Evolutionary conservation across 23 tunicate genomes (phyloP), one percentile per base, ranked within the genome.

Genomic region (Phallusia fumigata): DNA sequence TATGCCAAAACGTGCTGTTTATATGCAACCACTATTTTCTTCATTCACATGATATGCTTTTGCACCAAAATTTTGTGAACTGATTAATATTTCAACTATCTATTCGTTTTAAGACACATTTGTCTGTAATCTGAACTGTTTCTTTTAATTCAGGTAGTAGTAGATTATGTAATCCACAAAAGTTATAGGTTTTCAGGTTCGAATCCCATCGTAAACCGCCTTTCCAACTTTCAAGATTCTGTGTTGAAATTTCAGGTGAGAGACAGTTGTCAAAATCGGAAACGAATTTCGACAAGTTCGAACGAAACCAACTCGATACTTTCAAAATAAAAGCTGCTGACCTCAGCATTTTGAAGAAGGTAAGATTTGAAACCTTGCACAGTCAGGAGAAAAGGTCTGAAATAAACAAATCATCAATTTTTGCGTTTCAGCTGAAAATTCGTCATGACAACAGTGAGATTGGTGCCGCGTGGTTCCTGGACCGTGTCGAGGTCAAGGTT

Each of bases 401-500:
- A n/a, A n/a, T n/a, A n/a, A n/a, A n/a, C n/a, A n/a, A n/a, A n/a
- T n/a, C n/a, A n/a, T n/a, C n/a, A n/a, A n/a, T n/a, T n/a, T n/a
- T n/a, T n/a, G n/a, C n/a, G 2, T 75, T 49, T 15, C 76, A 91
- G 93, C 35, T 96, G 64, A 96, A 90, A 72, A 96, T 96, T 79
- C 99, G 99, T 79, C 97, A 90, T 80, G 96, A 91, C 81, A 90
- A 96, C 86, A 82, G 91, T 75, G 86, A 36, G 49, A 24, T 87
- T 12, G 96, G 96, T 0, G 83, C 94, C 26, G 91, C 91, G 13
- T 96, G 99, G 99, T 96, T 87, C 80, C 75, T 96, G 34, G 99
- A 96, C 52, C 82, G 96, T 0, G 90, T 96, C 24, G 92, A 90
- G 78, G 90, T 96, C 24, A 79, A 65, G 16, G 73, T 79, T 16